Percentiles rank a stretch among this genome's conserved stretches.
Conservation (phyloP, 2,888 invertebrate genomes). For the Callosobruchus maculatus region DNA sequence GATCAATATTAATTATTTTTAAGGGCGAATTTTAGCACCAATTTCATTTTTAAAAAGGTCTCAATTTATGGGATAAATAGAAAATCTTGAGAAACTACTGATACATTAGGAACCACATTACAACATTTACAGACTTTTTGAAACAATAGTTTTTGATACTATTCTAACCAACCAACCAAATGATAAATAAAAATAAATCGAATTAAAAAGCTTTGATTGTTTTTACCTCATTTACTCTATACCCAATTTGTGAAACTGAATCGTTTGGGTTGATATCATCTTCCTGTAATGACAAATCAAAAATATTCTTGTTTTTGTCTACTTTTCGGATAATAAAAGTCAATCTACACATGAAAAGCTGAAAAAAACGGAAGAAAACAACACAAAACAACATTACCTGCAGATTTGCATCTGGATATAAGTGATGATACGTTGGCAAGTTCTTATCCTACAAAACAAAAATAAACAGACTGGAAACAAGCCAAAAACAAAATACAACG, state of each 20-base stretch:
- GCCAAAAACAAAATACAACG: constrained; percentile 19
- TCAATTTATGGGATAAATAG: too few species aligned
- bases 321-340: too few species aligned
- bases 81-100: too few species aligned
- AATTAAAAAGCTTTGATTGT: too few species aligned
- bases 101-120: too few species aligned
- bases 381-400: constrained; percentile 23
- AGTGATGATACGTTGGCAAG: constrained; percentile 66
- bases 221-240: constrained; percentile 1
- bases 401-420: constrained; percentile 65
- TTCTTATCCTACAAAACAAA: constrained; percentile 62
- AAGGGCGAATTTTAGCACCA: too few species aligned
- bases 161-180: neutral
- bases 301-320: neutral
- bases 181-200: neutral
- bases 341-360: neutral
- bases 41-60: too few species aligned
- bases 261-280: neutral
- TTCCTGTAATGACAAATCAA: neutral
- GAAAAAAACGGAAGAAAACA: neutral
- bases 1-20: too few species aligned
- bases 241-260: constrained; percentile 1
- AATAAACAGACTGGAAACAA: constrained; percentile 32
- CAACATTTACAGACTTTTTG: too few species aligned
- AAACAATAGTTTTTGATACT: neutral